These are phyloP conservation scores for Pelochelys cantorii DNA, from an alignment of 2,797 vertebrate genomes.

Conservation along the genomic window DNA sequence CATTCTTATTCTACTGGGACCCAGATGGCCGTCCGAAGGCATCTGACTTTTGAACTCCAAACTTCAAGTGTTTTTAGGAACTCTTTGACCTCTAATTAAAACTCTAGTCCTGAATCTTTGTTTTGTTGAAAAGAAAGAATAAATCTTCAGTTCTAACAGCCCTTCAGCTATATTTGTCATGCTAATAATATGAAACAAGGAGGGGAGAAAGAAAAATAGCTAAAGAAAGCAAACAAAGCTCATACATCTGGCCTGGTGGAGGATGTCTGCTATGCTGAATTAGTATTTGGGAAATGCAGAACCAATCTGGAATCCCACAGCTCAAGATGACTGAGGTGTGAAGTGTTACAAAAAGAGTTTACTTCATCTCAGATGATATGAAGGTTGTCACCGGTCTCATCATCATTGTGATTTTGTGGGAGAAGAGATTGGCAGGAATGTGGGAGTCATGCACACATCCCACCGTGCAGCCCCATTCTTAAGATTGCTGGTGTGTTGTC, in stretches of 20 bases:
- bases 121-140: conserved; percentile 36
- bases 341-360: not conserved
- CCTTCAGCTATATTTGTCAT: not conserved
- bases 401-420: not conserved
- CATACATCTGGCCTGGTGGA: not conserved
- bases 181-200: conserved; percentile 23
- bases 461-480: not conserved
- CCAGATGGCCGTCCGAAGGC: conserved; percentile 54
- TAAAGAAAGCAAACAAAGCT: not conserved
- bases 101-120: conserved; percentile 46
- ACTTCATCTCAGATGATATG: not conserved
- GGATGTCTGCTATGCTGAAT: not conserved
- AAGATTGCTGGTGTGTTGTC: not conserved
- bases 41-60: conserved; percentile 68
- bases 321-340: not conserved
- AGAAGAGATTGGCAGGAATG: not conserved
- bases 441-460: not conserved
- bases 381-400: not conserved
- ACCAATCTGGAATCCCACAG: not conserved
- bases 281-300: not conserved
- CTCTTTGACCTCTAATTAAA: conserved; percentile 58
- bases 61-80: conserved; percentile 60
- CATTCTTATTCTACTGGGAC: conserved; percentile 31
- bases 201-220: not conserved
- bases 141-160: not conserved